Base-by-base conservation (phyloP, 2,888 invertebrate species). In the Steinernema hermaphroditum region DNA sequence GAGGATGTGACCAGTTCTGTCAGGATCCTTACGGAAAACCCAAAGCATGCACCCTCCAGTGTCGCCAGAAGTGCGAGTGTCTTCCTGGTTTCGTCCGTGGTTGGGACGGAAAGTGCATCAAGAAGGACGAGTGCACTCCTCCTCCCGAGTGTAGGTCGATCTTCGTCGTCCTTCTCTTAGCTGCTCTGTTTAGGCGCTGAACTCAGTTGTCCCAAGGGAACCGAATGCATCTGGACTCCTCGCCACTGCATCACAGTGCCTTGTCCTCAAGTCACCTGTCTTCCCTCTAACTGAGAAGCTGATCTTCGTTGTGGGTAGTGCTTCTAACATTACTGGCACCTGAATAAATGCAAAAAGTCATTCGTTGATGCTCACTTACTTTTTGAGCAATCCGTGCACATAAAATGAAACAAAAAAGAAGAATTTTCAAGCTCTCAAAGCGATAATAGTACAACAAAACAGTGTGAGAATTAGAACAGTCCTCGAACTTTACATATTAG, bases 261-360 rank as follows among this genome's bases (percentile, higher is more conserved):
- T 54, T 54, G 54, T 54, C 54, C 54, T 54, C 54, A 54, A 54
- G 54, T 54, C 27, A 6, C 54, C 27, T 54, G 54, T 22, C 37
- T 37, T 37, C 37, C 37, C 12, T 8, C 12, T 12, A 4, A 37
- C 37, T 37, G 37, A 37, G 37, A 37, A 37, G 6, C 6, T 12
- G 37, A 37, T 37, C 37, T 37, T 37, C n/a, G n/a, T n/a, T n/a
- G n/a, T n/a, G n/a, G n/a, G n/a, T n/a, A n/a, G n/a, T n/a, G n/a
- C n/a, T n/a, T n/a, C n/a, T n/a, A n/a, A n/a, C n/a, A n/a, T n/a
- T n/a, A n/a, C n/a, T n/a, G n/a, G n/a, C n/a, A n/a, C n/a, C n/a
- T n/a, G n/a, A n/a, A n/a, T n/a, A n/a, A n/a, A n/a, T n/a, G n/a
- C n/a, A n/a, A n/a, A n/a, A n/a, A n/a, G n/a, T n/a, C n/a, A n/a